Evolutionary conservation across 2,888 invertebrate genomes (phyloP).

Genomic region (Merodon equestris): DNA sequence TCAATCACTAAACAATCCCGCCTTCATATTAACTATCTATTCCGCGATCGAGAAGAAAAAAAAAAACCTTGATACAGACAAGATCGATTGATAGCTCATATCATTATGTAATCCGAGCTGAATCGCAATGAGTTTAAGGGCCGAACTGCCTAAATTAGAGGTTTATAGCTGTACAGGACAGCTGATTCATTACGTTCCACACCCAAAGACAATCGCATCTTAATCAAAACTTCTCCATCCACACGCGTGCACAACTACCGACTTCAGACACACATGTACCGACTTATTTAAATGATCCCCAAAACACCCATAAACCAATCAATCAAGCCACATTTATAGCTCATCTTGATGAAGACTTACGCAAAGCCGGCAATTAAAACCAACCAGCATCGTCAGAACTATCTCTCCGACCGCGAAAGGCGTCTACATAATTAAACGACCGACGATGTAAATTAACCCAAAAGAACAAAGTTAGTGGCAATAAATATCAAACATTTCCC

Average conservation of each 20-base stretch:
- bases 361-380: slow-evolving; percentile 50
- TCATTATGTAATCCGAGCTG: too few species aligned
- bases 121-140: too few species aligned
- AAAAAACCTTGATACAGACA: too few species aligned
- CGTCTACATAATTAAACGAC: slow-evolving; percentile 60
- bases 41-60: too few species aligned
- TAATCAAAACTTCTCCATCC: too few species aligned
- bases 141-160: too few species aligned
- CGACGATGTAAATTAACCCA: slow-evolving; percentile 64
- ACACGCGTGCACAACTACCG: neutral
- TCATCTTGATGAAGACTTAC: slow-evolving; percentile 63
- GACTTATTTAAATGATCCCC: slow-evolving; percentile 34
- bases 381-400: slow-evolving; percentile 33
- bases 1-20: too few species aligned
- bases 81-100: too few species aligned
- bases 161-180: too few species aligned
- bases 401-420: slow-evolving; percentile 15
- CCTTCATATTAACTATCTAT: too few species aligned
- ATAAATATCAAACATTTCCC: slow-evolving; percentile 44
- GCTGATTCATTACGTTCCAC: slow-evolving; percentile 1
- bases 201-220: too few species aligned
- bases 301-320: slow-evolving; percentile 62
- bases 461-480: slow-evolving; percentile 28
- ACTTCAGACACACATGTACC: slow-evolving; percentile 4
- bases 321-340: slow-evolving; percentile 59